These are phyloP conservation scores for Cirrhinus mrigala DNA, from an alignment of 2,797 vertebrate species.

Conservation along the genomic window DNA sequence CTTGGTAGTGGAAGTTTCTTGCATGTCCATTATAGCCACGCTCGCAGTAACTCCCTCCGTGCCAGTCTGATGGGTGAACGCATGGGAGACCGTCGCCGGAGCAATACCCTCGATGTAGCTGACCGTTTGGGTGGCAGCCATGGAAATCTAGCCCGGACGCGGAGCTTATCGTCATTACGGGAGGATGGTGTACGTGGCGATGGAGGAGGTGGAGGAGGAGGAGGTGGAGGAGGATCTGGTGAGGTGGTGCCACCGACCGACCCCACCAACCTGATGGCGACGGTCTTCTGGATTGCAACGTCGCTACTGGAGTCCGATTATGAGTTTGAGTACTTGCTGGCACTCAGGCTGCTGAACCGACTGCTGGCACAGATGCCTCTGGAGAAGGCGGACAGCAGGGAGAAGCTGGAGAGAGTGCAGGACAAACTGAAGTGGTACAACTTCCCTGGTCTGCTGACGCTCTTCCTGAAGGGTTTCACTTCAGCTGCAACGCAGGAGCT, in stretches of 20 bases:
- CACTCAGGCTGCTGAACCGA: slow-evolving; percentile 94
- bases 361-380: slow-evolving; percentile 94
- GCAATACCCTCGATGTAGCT: slow-evolving; percentile 95
- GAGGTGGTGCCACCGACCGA: slow-evolving; percentile 86
- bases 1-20: slow-evolving; percentile 85
- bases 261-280: slow-evolving; percentile 95
- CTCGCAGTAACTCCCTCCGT: slow-evolving; percentile 93
- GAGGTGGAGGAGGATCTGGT: slow-evolving; percentile 39
- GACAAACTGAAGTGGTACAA: slow-evolving; percentile 95
- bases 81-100: slow-evolving; percentile 87
- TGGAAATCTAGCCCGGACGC: slow-evolving; percentile 91
- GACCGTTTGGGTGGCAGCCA: slow-evolving; percentile 90
- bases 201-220: slow-evolving; percentile 63
- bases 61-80: slow-evolving; percentile 88
- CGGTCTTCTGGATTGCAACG: slow-evolving; percentile 96
- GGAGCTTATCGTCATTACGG: slow-evolving; percentile 93
- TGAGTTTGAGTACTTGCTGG: slow-evolving; percentile 97
- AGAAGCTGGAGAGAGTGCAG: slow-evolving; percentile 92
- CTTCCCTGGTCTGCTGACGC: slow-evolving; percentile 95
- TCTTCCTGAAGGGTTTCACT: slow-evolving; percentile 98
- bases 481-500: slow-evolving; percentile 96
- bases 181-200: slow-evolving; percentile 82
- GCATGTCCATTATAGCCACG: slow-evolving; percentile 77
- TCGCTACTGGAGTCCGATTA: slow-evolving; percentile 98
- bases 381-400: slow-evolving; percentile 91